Evolutionary conservation across 1,140 invertebrate genomes (phyloP).

Genomic region (Leptinotarsa undecemlineata): DNA sequence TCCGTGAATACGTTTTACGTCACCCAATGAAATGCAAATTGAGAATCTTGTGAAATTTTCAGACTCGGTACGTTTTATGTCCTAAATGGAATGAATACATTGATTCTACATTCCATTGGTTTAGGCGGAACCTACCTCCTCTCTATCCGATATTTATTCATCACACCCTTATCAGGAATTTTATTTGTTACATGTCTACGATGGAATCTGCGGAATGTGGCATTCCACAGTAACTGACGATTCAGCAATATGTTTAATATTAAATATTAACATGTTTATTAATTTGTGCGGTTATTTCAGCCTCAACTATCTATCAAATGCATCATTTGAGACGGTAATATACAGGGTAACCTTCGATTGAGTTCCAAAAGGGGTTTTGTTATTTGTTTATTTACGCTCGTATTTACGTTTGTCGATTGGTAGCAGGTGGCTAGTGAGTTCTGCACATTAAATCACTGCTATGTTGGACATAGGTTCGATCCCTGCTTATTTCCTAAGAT

Average conservation of each 20-base stretch:
- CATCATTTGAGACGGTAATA: too few species aligned
- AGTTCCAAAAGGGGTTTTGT: too few species aligned
- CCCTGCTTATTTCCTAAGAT: too few species aligned
- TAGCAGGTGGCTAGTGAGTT: too few species aligned
- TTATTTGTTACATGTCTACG: neutral
- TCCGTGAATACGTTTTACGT: constrained; percentile 47
- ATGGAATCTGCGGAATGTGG: neutral
- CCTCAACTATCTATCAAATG: too few species aligned
- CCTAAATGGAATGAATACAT: constrained; percentile 3
- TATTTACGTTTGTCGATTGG: too few species aligned
- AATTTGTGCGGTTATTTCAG: too few species aligned
- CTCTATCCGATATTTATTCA: neutral
- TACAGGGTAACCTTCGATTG: too few species aligned
- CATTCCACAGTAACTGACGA: constrained; percentile 2
- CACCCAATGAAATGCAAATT: constrained; percentile 32
- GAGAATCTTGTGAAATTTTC: constrained; percentile 21
- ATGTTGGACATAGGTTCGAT: too few species aligned
- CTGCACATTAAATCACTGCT: too few species aligned
- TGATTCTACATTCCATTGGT: constrained; percentile 9
- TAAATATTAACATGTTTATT: too few species aligned
- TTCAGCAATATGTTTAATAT: neutral
- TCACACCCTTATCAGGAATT: constrained; percentile 7
- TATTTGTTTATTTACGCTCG: too few species aligned
- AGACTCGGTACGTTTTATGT: neutral
- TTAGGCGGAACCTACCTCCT: neutral